These are phyloP conservation scores for Salvelinus alpinus DNA, from an alignment of 2,113 vertebrate species.

Conservation along the genomic window DNA sequence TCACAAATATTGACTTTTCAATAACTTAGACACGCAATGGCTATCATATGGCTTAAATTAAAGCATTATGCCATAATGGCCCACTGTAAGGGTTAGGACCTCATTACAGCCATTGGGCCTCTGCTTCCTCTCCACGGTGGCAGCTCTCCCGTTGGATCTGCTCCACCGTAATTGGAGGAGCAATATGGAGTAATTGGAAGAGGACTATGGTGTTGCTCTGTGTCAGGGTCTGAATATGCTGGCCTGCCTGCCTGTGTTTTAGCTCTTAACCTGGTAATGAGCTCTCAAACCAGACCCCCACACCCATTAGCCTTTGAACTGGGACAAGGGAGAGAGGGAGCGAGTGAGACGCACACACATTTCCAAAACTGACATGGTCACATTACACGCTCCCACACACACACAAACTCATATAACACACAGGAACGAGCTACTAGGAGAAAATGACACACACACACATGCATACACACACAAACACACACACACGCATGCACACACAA, in stretches of 20 bases:
- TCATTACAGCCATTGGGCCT: slow-evolving; percentile 68
- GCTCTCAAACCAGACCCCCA: slow-evolving; percentile 51
- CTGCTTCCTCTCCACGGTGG: slow-evolving; percentile 64
- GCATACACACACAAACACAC: slow-evolving; percentile 6
- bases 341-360: not conserved
- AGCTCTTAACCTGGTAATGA: slow-evolving; percentile 62
- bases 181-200: slow-evolving; percentile 61
- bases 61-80: slow-evolving; percentile 73
- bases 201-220: slow-evolving; percentile 41
- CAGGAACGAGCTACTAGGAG: no score
- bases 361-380: no score
- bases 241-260: slow-evolving; percentile 35
- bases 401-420: not conserved
- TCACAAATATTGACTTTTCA: slow-evolving; percentile 67
- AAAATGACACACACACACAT: slow-evolving; percentile 17
- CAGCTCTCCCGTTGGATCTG: slow-evolving; percentile 58
- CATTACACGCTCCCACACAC: not conserved
- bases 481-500: not conserved
- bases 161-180: slow-evolving; percentile 62
- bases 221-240: slow-evolving; percentile 39
- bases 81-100: slow-evolving; percentile 66
- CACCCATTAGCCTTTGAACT: slow-evolving; percentile 59
- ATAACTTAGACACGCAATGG: slow-evolving; percentile 56
- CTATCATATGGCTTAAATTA: slow-evolving; percentile 72
- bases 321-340: slow-evolving; percentile 10